Conservation (phyloP, 2,888 invertebrate genomes). For the Strigamia transsilvanica region DNA sequence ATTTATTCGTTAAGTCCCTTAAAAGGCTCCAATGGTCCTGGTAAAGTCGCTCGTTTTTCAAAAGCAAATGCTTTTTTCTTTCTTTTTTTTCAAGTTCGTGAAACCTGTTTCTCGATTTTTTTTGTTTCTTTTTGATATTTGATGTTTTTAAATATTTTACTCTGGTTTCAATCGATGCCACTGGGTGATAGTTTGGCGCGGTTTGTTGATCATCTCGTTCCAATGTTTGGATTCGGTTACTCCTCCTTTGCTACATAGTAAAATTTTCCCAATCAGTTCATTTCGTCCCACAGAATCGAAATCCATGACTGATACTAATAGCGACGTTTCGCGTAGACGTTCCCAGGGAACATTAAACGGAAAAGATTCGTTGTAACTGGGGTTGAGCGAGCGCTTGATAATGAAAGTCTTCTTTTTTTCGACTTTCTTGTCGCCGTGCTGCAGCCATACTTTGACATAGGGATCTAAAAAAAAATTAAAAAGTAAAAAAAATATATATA, state of each 20-base stretch:
- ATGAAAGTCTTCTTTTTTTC: constrained; percentile 93
- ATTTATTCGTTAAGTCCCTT: constrained; percentile 1
- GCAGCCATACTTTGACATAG: constrained; percentile 97
- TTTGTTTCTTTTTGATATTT: not conserved
- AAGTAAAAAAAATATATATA: not conserved
- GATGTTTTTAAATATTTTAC: constrained; percentile 34
- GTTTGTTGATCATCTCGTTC: constrained; percentile 98
- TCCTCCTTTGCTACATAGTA: constrained; percentile 90
- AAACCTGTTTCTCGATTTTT: not conserved
- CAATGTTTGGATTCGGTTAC: constrained; percentile 96
- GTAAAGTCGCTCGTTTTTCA: not conserved
- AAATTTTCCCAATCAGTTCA: constrained; percentile 90
- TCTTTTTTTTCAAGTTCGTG: not conserved
- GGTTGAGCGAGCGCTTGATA: constrained; percentile 78
- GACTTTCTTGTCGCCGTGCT: constrained; percentile 91
- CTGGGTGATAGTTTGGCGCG: constrained; percentile 92
- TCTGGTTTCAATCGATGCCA: constrained; percentile 96
- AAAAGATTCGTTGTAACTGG: constrained; percentile 95
- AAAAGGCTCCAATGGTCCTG: not conserved
- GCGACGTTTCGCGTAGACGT: constrained; percentile 91
- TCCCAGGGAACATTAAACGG: constrained; percentile 97
- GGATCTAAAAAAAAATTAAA: constrained; percentile 76
- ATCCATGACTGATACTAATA: constrained; percentile 96
- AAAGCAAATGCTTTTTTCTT: not conserved
- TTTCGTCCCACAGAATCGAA: constrained; percentile 95